phyloP scores from a whole-genome alignment of 2,888 invertebrate genomes.

The Pecten maximus region DNA sequence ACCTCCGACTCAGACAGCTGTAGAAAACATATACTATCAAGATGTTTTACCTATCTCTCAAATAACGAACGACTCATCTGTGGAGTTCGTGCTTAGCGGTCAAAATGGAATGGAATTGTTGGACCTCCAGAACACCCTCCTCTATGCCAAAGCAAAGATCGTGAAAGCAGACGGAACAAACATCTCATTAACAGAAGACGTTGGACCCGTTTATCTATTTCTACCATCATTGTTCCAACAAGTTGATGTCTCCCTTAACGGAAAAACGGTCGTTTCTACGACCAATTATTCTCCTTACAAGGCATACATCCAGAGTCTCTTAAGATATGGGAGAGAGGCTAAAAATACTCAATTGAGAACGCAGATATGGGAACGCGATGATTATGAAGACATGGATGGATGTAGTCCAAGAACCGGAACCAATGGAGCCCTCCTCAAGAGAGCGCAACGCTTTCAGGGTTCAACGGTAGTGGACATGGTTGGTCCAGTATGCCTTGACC shows the following conservation, averaged over 20 bases:
- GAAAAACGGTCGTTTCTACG: conserved; percentile 42
- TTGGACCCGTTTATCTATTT: conserved; percentile 51
- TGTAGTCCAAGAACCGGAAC: conserved; percentile 34
- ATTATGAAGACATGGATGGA: background rate
- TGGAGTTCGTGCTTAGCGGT: conserved; percentile 33
- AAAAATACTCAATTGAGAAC: conserved; percentile 36
- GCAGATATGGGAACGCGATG: conserved; percentile 28
- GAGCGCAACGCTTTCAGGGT: no score
- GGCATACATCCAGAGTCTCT: conserved; percentile 20
- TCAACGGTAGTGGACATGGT: conserved; percentile 37
- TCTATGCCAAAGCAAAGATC: conserved; percentile 51
- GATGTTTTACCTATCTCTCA: no score
- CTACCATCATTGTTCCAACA: conserved; percentile 50
- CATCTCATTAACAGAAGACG: conserved; percentile 45
- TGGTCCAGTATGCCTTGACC: conserved; percentile 42
- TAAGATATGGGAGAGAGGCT: conserved; percentile 25
- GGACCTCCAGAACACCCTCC: conserved; percentile 41
- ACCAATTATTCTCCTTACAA: conserved; percentile 45
- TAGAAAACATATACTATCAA: no score
- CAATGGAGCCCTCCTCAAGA: background rate
- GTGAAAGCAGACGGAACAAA: conserved; percentile 40
- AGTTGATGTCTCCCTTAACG: conserved; percentile 52
- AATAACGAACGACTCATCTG: conserved; percentile 23
- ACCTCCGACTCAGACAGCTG: no score
- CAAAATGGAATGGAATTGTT: conserved; percentile 45